Conservation (phyloP, 1,140 invertebrate species). For the Drosophila nasuta region DNA sequence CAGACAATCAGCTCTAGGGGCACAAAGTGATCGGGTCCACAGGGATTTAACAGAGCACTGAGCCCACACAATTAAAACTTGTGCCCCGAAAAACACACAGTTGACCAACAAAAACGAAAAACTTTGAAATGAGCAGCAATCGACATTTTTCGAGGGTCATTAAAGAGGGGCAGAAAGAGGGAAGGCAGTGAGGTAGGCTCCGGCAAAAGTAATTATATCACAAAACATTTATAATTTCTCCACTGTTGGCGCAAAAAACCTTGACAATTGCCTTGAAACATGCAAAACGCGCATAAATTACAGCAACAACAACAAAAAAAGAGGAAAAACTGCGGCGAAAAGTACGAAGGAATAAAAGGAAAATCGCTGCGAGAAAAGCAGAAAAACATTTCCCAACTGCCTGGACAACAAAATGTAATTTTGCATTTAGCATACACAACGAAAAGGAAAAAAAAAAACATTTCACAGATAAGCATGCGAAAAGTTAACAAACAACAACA, state of each 20-base stretch:
- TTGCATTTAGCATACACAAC: conserved; percentile 57
- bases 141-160: conserved; percentile 39
- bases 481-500: conserved; percentile 34
- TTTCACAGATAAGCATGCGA: conserved; percentile 67
- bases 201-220: conserved; percentile 70
- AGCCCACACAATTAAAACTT: conserved; percentile 54
- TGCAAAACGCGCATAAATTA: conserved; percentile 82
- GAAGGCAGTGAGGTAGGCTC: background rate
- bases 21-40: conserved; percentile 13
- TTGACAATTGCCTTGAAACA: conserved; percentile 79
- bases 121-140: conserved; percentile 53
- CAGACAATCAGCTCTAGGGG: conserved; percentile 12
- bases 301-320: conserved; percentile 14
- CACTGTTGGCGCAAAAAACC: conserved; percentile 60
- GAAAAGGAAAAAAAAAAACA: conserved; percentile 41
- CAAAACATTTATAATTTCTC: conserved; percentile 64
- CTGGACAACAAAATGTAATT: conserved; percentile 58
- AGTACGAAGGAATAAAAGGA: conserved; percentile 29
- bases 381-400: conserved; percentile 53
- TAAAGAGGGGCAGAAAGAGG: background rate
- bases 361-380: conserved; percentile 12
- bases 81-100: conserved; percentile 9
- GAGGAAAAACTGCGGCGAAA: conserved; percentile 13
- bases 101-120: conserved; percentile 29
- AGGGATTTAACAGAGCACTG: background rate